These are phyloP conservation scores for Malachius bipustulatus DNA, from an alignment of 2,888 invertebrate species.

Conservation along the genomic window DNA sequence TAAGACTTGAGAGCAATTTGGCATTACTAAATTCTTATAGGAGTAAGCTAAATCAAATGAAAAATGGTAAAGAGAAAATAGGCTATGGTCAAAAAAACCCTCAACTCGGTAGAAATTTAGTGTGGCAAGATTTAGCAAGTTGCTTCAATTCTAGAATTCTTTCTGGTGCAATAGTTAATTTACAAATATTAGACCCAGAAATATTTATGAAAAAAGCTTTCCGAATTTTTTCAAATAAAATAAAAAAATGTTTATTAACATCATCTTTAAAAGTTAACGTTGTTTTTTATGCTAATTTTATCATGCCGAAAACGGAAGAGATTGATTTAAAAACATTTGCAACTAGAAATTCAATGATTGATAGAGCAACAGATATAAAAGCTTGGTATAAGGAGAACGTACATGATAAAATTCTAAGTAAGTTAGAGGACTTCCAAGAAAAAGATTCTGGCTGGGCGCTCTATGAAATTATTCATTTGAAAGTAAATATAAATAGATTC, in stretches of 20 bases:
- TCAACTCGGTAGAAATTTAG: conserved; percentile 2
- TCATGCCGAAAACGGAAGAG: background rate
- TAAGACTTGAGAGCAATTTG: no score
- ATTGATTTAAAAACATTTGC: background rate
- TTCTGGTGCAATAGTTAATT: background rate
- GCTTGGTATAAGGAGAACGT: background rate
- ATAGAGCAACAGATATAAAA: background rate
- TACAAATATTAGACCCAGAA: background rate
- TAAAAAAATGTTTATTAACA: background rate
- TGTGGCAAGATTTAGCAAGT: background rate
- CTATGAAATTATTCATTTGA: conserved; percentile 11
- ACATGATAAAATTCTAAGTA: no score
- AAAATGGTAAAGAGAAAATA: no score
- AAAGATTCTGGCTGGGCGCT: conserved; percentile 20
- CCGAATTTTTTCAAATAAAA: background rate
- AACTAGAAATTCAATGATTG: background rate
- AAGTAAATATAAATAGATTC: background rate
- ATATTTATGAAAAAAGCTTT: background rate
- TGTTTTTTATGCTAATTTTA: background rate
- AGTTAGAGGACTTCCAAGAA: conserved; percentile 22
- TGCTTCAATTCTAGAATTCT: background rate
- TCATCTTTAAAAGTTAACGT: background rate
- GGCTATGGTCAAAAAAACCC: no score
- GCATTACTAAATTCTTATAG: no score
- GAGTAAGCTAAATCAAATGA: no score